phyloP scores from a whole-genome alignment of 2,888 invertebrate species.

The Cantharis rufa region DNA sequence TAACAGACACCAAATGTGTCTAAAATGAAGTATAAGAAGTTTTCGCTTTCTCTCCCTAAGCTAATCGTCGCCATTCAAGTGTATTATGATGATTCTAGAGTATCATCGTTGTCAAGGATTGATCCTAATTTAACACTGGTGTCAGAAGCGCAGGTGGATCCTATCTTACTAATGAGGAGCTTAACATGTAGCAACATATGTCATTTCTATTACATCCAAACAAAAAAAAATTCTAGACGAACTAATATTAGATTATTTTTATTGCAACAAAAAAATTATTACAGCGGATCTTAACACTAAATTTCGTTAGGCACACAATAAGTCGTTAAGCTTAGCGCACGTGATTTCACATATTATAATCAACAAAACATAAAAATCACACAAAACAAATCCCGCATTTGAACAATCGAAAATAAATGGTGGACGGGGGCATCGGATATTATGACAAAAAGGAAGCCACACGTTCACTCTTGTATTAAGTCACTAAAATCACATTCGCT shows the following conservation, averaged over 20 bases:
- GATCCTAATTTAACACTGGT: conserved; percentile 43
- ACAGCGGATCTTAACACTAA: neutral
- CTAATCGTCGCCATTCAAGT: conserved; percentile 7
- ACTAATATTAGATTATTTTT: neutral
- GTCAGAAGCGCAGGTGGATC: conserved; percentile 48
- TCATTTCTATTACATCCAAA: neutral
- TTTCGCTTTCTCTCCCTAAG: neutral
- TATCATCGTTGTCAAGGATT: conserved; percentile 40
- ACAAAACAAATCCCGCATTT: conserved; percentile 26
- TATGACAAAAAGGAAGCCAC: conserved; percentile 22
- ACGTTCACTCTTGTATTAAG: conserved; percentile 21
- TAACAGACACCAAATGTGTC: neutral
- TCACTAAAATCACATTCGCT: conserved; percentile 25
- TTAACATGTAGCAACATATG: conserved; percentile 25
- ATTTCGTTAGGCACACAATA: neutral
- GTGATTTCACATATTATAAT: conserved; percentile 6
- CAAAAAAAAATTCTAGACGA: neutral
- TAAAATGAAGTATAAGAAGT: neutral
- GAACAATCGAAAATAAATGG: conserved; percentile 23
- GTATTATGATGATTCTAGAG: conserved; percentile 23
- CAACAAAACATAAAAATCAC: conserved; percentile 7
- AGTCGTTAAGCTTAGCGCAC: neutral
- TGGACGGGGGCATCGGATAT: conserved; percentile 16
- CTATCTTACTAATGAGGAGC: conserved; percentile 47
- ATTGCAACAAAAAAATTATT: neutral